Percentiles rank a stretch among this genome's conserved stretches.
Conservation (phyloP, 2,797 vertebrate species). For the Melanotaenia pygmaea region DNA sequence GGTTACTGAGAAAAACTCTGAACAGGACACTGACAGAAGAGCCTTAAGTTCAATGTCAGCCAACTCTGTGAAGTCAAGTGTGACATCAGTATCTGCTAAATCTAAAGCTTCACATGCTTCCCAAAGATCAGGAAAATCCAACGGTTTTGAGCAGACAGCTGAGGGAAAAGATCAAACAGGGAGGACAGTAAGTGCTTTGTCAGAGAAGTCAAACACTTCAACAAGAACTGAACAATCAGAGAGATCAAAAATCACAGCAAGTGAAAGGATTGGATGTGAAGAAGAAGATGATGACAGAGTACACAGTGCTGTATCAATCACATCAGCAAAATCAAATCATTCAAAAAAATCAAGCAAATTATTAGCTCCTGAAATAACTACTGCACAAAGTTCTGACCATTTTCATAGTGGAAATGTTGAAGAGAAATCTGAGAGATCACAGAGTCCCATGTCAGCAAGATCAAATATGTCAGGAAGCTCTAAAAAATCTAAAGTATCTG, state of each 20-base stretch:
- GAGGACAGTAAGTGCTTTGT: constrained; percentile 45
- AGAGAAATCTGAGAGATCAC: constrained; percentile 41
- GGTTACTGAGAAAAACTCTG: constrained; percentile 13
- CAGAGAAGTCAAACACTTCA: constrained; percentile 53
- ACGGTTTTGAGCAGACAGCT: constrained; percentile 35
- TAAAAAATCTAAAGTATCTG: constrained; percentile 52
- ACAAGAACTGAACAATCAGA: constrained; percentile 40
- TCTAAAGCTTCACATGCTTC: constrained; percentile 39
- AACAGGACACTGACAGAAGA: constrained; percentile 37
- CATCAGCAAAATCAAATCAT: constrained; percentile 44
- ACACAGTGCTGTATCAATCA: constrained; percentile 40
- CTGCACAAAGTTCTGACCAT: constrained; percentile 10
- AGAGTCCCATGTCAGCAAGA: constrained; percentile 50
- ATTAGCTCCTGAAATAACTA: constrained; percentile 9
- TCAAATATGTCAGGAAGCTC: constrained; percentile 61
- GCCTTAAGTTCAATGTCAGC: constrained; percentile 47
- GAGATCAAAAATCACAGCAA: background rate
- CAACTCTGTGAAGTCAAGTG: constrained; percentile 62
- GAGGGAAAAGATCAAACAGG: constrained; percentile 18
- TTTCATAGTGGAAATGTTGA: constrained; percentile 7
- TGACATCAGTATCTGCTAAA: constrained; percentile 54
- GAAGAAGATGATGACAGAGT: constrained; percentile 37
- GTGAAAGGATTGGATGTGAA: constrained; percentile 10
- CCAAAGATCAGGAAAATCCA: constrained; percentile 45
- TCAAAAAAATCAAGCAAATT: constrained; percentile 45